Evolutionary conservation across 2,888 invertebrate genomes (phyloP), one percentile per base, ranked within the genome.

Genomic region (Stramonita haemastoma): DNA sequence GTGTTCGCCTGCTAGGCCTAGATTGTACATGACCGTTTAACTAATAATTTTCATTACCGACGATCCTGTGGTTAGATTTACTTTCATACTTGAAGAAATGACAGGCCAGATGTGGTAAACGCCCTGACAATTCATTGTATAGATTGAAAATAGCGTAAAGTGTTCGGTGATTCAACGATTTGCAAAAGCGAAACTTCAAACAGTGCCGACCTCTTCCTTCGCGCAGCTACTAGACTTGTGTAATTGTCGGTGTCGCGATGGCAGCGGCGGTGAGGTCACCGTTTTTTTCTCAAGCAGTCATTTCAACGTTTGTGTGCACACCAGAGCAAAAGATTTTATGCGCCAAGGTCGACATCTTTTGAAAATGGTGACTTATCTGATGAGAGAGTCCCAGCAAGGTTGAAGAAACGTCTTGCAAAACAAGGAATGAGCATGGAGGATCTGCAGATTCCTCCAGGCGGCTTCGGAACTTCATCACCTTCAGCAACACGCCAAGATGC

Each of bases 361-460:
- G 36, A 32, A 66, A 60, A 56, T 22, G 73, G 86, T 36, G 13
- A 57, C 32, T 19, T 60, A 29, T 29, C 77, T 11, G 26, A 32
- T 22, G 70, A 70, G 8, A 88, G 90, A 84, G 81, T 91, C 77
- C 91, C 91, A 0, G 22, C 89, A 26, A 66, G 91, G 34, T 32
- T 91, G 19, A 79, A 89, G 13, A 91, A 89, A 88, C 87, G 91
- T 32, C 77, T 91, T 36, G 77, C 90, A 34, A 90, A 90, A 73
- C 90, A 90, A 29, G 91, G 91, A 57, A 36, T 90, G 84, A 84
- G 36, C 36, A 13, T 29, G 5, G 83, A 81, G 11, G 66, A 66
- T 34, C 34, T 66, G 17, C n/a, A 34, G 46, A 56, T 32, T 36
- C 34, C 87, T 36, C n/a, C 73, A 22, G 34, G 15, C 4, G 70